phyloP scores from a whole-genome alignment of 2,888 invertebrate genomes.

The Tolmerus cingulatus region DNA sequence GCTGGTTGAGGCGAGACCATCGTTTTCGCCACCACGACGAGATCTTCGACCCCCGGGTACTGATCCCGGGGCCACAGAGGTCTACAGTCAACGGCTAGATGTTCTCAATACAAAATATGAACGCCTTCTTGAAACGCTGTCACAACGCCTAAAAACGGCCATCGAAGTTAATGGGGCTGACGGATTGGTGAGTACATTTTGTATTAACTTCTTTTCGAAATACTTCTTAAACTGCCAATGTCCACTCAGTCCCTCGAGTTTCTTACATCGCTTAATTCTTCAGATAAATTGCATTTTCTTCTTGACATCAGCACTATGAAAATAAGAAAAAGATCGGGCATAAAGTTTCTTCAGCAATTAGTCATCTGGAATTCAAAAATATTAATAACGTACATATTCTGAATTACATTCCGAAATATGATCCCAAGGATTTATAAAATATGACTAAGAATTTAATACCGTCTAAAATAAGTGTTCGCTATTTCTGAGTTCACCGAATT shows the following conservation, averaged over 20 bases:
- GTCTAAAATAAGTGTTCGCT: no score
- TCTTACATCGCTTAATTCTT: no score
- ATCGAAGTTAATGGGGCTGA: conserved; percentile 64
- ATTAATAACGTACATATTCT: no score
- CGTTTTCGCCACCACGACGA: conserved; percentile 62
- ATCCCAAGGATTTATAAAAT: no score
- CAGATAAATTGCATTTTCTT: no score
- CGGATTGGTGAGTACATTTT: conserved; percentile 61
- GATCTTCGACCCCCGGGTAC: conserved; percentile 60
- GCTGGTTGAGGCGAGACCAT: conserved; percentile 62
- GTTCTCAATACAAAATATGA: conserved; percentile 63
- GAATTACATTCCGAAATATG: no score
- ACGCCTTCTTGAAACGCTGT: conserved; percentile 61
- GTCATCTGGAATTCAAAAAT: no score
- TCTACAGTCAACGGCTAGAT: conserved; percentile 62
- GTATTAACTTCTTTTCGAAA: not conserved
- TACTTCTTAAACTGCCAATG: not conserved
- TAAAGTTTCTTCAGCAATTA: no score
- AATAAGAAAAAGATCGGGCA: no score
- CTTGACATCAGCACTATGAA: no score
- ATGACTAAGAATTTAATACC: no score
- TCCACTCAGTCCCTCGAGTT: not conserved
- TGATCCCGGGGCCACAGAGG: conserved; percentile 63
- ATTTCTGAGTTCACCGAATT: no score
- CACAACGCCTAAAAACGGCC: conserved; percentile 63